Conservation (phyloP, 2,888 invertebrate genomes). For the Philaethria dido region DNA sequence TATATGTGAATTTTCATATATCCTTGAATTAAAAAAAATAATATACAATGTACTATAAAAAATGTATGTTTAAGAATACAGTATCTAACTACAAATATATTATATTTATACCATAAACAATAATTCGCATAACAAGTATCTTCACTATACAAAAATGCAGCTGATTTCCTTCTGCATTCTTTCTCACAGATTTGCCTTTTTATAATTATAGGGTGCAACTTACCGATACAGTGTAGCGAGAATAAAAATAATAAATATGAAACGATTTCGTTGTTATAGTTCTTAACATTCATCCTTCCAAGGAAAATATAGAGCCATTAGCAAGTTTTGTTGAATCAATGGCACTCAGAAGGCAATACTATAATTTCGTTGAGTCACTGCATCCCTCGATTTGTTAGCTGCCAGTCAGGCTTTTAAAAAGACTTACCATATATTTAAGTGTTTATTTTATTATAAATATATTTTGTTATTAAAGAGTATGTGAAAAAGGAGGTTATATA, state of each 20-base stretch:
- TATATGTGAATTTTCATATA: too few species aligned
- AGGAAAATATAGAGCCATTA: slow-evolving; percentile 76
- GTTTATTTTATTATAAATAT: slow-evolving; percentile 43
- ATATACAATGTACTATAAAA: too few species aligned
- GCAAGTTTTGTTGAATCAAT: slow-evolving; percentile 72
- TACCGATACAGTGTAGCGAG: slow-evolving; percentile 38
- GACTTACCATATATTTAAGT: slow-evolving; percentile 55
- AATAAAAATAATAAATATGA: slow-evolving; percentile 42
- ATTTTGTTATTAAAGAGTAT: background rate
- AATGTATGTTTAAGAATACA: too few species aligned
- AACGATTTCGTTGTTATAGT: slow-evolving; percentile 45
- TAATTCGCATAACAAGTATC: slow-evolving; percentile 14
- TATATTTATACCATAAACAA: background rate
- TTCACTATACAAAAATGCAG: slow-evolving; percentile 41
- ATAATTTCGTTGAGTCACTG: slow-evolving; percentile 74
- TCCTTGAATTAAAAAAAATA: too few species aligned
- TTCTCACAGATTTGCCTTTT: slow-evolving; percentile 40
- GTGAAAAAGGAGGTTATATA: background rate
- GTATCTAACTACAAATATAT: background rate
- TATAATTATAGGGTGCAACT: slow-evolving; percentile 44
- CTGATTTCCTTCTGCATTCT: slow-evolving; percentile 37
- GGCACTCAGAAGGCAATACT: slow-evolving; percentile 66
- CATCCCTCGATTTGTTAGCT: slow-evolving; percentile 67
- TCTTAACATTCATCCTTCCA: slow-evolving; percentile 64
- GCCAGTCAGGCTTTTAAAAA: slow-evolving; percentile 46